Evolutionary conservation across 1,140 invertebrate species (phyloP), one percentile per base, ranked within the genome.

Genomic region (Drosophila navojoa): DNA sequence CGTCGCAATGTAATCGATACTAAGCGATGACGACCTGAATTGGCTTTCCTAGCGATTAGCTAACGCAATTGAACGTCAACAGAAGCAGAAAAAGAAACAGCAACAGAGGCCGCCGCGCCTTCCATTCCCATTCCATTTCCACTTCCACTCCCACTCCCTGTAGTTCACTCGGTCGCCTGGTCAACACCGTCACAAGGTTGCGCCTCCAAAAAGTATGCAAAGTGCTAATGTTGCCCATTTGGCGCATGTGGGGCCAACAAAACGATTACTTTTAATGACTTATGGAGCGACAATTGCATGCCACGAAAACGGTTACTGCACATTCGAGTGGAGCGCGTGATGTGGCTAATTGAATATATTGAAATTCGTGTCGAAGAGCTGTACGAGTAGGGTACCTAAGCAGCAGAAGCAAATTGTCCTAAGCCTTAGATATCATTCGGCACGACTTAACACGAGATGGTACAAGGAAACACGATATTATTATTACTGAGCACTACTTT

Each of bases 261-360:
- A 87, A 87, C 82, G 82, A 87, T 87, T 87, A 87, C 82, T 79
- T 87, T 89, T 87, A 89, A 87, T 89, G 82, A 74, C 84, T 89
- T 87, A 89, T 89, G 79, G 79, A 66, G 82, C 81, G 82, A 81
- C 81, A 82, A 72, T 87, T 82, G 81, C 81, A 86, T 82, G 81
- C 77, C 71, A 76, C 62, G 55, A 62, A 57, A 60, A 22, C 13
- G 15, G n/a, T 10, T 25, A 32, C 16, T 6, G 32, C 38, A n/a
- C 62, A 50, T 45, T 60, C 11, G 57, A 32, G 57, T 19, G 45
- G 27, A 10, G 9, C 42, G 27, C 42, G 57, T 59, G 52, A 16
- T n/a, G 29, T 19, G 52, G 13, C 11, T 13, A 54, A 54, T 54
- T 54, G 15, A 19, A 54, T 10, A 55, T 22, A 13, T 22, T 25